Evolutionary conservation across 2,888 invertebrate species (phyloP).

Genomic region (Ochropleura plecta): DNA sequence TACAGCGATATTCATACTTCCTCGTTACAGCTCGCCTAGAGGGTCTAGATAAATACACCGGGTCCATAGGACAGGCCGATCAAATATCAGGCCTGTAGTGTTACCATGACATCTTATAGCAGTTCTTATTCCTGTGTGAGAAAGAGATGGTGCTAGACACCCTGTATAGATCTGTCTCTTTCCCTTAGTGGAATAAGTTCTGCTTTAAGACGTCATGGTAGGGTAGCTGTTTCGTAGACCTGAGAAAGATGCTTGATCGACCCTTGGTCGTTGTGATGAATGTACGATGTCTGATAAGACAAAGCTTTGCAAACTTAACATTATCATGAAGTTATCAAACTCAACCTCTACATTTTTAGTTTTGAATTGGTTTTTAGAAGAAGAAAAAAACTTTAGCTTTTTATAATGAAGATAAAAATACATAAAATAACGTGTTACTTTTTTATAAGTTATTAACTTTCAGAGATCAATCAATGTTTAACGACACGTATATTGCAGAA

Average conservation of each 20-base stretch:
- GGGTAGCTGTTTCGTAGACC: slow-evolving; percentile 1
- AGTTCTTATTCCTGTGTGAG: no score
- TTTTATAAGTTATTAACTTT: neutral
- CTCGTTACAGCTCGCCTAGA: slow-evolving; percentile 37
- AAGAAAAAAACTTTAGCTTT: no score
- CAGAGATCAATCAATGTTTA: neutral
- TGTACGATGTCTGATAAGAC: slow-evolving; percentile 34
- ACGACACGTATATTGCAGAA: neutral
- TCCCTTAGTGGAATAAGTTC: no score
- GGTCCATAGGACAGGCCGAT: slow-evolving; percentile 37
- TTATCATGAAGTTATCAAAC: neutral
- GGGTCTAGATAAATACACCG: slow-evolving; percentile 50
- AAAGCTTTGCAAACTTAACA: neutral
- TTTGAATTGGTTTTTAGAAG: neutral
- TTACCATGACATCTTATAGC: no score
- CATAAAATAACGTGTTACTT: no score
- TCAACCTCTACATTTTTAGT: neutral
- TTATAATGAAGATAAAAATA: no score
- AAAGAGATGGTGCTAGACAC: no score
- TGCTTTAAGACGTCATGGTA: no score
- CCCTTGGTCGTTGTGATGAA: slow-evolving; percentile 42
- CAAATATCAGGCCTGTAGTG: slow-evolving; percentile 42
- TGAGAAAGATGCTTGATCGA: slow-evolving; percentile 13
- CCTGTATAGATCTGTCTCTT: no score
- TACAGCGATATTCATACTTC: slow-evolving; percentile 46